phyloP scores from a whole-genome alignment of 2,888 invertebrate species.

The Eurytoma adleriae region DNA sequence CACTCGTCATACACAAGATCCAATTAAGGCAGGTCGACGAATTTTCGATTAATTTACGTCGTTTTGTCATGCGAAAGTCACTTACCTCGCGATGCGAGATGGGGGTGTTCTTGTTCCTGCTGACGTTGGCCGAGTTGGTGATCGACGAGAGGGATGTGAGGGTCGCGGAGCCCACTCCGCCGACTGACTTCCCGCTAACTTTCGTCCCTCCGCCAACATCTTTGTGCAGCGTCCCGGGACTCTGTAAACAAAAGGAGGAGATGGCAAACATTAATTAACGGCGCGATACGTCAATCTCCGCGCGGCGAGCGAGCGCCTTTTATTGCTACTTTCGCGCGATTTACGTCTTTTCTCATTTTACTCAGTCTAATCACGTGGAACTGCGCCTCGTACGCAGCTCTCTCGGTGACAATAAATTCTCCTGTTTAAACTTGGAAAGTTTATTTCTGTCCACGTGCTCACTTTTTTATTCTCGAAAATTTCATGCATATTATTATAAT shows the following conservation, averaged over 20 bases:
- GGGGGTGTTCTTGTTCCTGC: slow-evolving; percentile 72
- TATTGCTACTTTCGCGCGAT: no score
- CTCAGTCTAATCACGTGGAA: no score
- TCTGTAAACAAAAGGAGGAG: slow-evolving; percentile 65
- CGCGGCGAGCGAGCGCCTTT: no score
- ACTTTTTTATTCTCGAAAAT: no score
- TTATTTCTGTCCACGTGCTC: no score
- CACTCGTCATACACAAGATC: no score
- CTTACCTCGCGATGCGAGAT: slow-evolving; percentile 71
- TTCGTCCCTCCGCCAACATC: slow-evolving; percentile 74
- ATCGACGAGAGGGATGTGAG: slow-evolving; percentile 74
- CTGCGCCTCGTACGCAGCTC: background rate
- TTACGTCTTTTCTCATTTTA: no score
- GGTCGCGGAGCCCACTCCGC: slow-evolving; percentile 73
- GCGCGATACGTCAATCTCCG: background rate
- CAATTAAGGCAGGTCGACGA: no score
- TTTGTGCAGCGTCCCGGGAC: slow-evolving; percentile 75
- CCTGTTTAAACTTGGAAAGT: no score
- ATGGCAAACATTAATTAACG: slow-evolving; percentile 20
- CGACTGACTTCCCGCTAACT: slow-evolving; percentile 73
- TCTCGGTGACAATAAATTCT: no score
- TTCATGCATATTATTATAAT: no score
- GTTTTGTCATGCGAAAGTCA: background rate
- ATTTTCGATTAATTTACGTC: no score
- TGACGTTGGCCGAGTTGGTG: slow-evolving; percentile 72